phyloP scores from a whole-genome alignment of 1,140 invertebrate genomes.

The Hylaeus volcanicus region DNA sequence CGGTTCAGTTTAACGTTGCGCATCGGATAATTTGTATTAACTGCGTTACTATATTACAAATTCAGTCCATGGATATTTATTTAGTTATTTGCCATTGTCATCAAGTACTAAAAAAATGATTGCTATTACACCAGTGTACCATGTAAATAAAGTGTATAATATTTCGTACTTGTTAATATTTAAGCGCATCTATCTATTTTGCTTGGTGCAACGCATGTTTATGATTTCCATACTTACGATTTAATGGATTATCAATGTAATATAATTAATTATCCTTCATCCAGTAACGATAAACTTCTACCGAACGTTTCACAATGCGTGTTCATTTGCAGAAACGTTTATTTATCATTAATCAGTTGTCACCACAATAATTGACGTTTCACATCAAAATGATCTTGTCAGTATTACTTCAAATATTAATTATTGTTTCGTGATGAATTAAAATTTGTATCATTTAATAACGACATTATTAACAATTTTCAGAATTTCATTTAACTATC shows the following conservation, averaged over 20 bases:
- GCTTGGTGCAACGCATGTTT: background rate
- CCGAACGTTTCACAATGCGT: background rate
- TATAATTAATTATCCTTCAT: conserved; percentile 20
- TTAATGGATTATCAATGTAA: conserved; percentile 12
- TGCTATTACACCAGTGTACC: background rate
- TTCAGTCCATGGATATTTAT: too few relatives aligned
- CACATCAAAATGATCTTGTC: background rate
- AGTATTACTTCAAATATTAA: background rate
- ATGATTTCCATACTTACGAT: conserved; percentile 29
- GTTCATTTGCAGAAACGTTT: background rate
- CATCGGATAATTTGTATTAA: too few relatives aligned
- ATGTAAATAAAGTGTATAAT: background rate
- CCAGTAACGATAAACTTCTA: background rate
- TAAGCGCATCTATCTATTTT: background rate
- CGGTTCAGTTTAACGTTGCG: too few relatives aligned
- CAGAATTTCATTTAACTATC: background rate
- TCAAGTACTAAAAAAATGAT: too few relatives aligned
- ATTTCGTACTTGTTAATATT: conserved; percentile 8
- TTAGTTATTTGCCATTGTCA: background rate
- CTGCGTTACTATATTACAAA: too few relatives aligned
- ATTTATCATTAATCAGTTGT: background rate
- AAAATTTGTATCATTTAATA: background rate
- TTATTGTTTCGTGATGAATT: background rate
- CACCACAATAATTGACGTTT: background rate
- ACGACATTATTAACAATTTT: too few relatives aligned